Conservation (phyloP, 2,113 vertebrate species). For the Jacana jacana region DNA sequence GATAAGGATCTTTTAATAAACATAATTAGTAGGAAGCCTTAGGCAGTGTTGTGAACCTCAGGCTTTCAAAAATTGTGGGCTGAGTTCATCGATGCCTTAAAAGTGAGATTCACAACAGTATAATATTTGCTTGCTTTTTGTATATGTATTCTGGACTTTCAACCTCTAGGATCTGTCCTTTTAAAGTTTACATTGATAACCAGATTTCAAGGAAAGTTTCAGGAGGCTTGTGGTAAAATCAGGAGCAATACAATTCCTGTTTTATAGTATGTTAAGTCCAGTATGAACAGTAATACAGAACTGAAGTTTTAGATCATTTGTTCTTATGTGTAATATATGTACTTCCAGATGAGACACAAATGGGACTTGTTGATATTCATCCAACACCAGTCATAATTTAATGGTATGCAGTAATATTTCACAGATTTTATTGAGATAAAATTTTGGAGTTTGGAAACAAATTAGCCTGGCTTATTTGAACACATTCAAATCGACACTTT, state of each 20-base stretch:
- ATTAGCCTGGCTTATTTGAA: background rate
- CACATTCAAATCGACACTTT: background rate
- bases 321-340: background rate
- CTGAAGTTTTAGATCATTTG: background rate
- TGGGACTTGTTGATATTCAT: background rate
- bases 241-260: background rate
- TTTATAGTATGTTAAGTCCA: background rate
- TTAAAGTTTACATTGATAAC: background rate
- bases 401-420: background rate
- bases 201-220: background rate
- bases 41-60: background rate
- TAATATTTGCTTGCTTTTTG: background rate
- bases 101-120: background rate
- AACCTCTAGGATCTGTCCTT: background rate
- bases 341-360: conserved; percentile 21
- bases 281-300: background rate
- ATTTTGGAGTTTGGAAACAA: conserved; percentile 1
- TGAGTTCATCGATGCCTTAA: background rate
- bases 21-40: background rate
- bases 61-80: background rate
- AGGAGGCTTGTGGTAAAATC: background rate
- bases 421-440: background rate
- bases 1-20: background rate
- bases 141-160: background rate
- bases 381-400: background rate